Evolutionary conservation across 2,888 invertebrate genomes (phyloP), one percentile per base, ranked within the genome.

Genomic region (Dasysyrphus albostriatus): DNA sequence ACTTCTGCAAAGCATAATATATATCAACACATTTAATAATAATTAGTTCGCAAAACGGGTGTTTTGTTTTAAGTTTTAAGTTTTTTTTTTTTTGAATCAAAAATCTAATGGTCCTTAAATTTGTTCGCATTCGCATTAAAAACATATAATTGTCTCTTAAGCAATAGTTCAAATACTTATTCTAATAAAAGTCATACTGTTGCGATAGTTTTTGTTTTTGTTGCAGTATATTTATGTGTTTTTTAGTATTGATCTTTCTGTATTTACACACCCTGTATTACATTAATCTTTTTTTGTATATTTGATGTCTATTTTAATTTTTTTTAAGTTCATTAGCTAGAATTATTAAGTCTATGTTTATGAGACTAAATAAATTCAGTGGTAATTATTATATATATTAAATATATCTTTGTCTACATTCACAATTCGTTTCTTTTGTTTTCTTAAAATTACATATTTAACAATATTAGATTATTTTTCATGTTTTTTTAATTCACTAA

Each of bases 361-460:
- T 49, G 5, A 42, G 51, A 54, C 39, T 54, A n/a, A n/a, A 29
- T 54, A 54, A 37, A 69, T 69, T 69, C 24, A 54, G 24, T 69
- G 9, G 37, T 69, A 54, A 65, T 65, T 44, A 54, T 32, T 0
- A n/a, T n/a, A n/a, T n/a, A n/a, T 34, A 58, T 76, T n/a, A 54
- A 63, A 65, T 63, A 29, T 59, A 24, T 51, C 47, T 37, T 51
- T 70, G 24, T 47, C 83, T 84, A 80, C 80, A 84, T 80, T 80
- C 76, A 84, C 84, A 84, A 84, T 84, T 84, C 84, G 84, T 84
- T 84, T 72, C 19, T 72, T 80, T 76, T 51, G 65, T 76, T 80
- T 19, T 37, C 75, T 76, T 73, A 76, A 39, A 24, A 47, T 49
- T 54, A 37, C 4, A 51, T 32, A 24, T 56, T 54, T 61, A 54